A percentile compares a stretch with the other conserved stretches of the same genome.
phyloP scores from a whole-genome alignment of 2,113 vertebrate genomes.

The Rhodinocichla rosea region DNA sequence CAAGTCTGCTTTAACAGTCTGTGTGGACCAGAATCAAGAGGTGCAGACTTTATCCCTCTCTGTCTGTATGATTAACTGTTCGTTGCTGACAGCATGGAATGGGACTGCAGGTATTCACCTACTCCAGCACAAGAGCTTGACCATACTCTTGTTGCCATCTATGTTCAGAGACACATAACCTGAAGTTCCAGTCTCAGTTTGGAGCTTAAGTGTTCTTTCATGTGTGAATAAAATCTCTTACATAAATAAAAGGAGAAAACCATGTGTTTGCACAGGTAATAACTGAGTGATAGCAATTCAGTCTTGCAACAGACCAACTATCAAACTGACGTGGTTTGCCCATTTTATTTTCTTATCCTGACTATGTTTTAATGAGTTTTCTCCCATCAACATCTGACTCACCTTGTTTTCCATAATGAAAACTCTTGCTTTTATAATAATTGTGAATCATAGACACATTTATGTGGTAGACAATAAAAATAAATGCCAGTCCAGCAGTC shows the following conservation, averaged over 20 bases:
- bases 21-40: background rate
- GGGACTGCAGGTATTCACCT: background rate
- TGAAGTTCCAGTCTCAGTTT: background rate
- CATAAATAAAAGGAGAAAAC: background rate
- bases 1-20: background rate
- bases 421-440: background rate
- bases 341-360: background rate
- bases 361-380: background rate
- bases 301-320: background rate
- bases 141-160: background rate
- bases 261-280: background rate
- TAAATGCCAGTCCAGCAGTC: background rate
- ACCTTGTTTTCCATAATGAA: background rate
- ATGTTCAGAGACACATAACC: background rate
- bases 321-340: background rate
- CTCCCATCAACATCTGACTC: background rate
- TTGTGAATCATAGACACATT: background rate
- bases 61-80: background rate
- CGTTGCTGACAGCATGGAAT: background rate
- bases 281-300: background rate
- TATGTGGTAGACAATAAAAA: background rate
- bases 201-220: background rate
- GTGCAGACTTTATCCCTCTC: background rate
- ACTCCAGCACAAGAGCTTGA: background rate
- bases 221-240: background rate